Evolutionary conservation across 2,888 invertebrate species (phyloP), one percentile per base, ranked within the genome.

Genomic region (Muschampia staudingeri): DNA sequence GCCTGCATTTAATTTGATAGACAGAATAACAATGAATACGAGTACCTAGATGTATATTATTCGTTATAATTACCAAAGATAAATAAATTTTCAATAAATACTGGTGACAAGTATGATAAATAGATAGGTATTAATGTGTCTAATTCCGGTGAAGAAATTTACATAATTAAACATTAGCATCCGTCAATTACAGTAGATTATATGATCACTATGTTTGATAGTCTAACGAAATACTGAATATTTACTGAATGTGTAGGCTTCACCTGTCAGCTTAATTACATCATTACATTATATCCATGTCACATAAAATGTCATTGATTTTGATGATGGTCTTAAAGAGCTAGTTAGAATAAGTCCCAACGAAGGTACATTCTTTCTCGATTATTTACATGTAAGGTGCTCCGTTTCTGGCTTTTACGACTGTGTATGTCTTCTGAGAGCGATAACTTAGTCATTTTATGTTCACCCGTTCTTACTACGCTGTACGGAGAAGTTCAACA

Each of bases 401-500:
- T 92, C 89, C 91, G 92, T 94, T 94, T 92, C 94, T 94, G 91
- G 93, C 92, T 94, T 96, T 96, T 96, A 96, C 93, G 95, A 94
- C 92, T 93, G 92, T 93, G 94, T 94, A 95, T 94, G 95, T 95
- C 96, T 96, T 95, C 93, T 91, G 96, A 95, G 96, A 93, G 95
- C 94, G 92, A 95, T 96, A 96, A 95, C 95, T 96, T 95, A 96
- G 95, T 95, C 94, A 95, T 96, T 96, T 96, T 96, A 96, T 95
- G 96, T 92, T 94, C 94, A 94, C 94, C 94, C 94, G 94, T 94
- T 94, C 94, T 93, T 94, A 92, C 93, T 91, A 88, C 92, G 89
- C 89, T 90, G 92, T 93, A 93, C 93, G 90, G 92, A 90, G 92
- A 94, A 95, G 93, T 94, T 94, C 93, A 92, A 92, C 93, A 92